These are phyloP conservation scores for Pampus argenteus DNA, from an alignment of 2,797 vertebrate genomes.

Conservation along the genomic window DNA sequence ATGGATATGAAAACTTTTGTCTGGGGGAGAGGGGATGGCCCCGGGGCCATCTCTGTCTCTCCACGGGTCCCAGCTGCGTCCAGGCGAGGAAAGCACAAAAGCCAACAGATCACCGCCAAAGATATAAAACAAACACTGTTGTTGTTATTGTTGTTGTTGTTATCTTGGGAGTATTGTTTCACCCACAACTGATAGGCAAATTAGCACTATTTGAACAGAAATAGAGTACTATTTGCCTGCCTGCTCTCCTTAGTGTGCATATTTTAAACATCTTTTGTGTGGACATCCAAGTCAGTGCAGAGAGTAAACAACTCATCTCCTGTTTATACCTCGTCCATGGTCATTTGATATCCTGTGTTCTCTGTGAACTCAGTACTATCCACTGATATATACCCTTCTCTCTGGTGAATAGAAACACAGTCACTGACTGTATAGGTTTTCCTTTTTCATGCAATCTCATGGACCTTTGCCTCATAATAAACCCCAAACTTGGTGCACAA, in stretches of 20 bases:
- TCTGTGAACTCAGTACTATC: conserved; percentile 10
- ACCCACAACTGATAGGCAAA: conserved; percentile 47
- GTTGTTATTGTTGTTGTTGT: conserved; percentile 60
- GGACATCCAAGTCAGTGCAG: neutral
- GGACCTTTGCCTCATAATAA: conserved; percentile 31
- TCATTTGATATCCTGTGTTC: conserved; percentile 15
- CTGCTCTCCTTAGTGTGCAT: neutral
- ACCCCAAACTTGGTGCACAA: conserved; percentile 44
- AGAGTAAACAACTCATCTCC: conserved; percentile 42
- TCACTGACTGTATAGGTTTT: conserved; percentile 38
- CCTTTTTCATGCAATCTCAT: conserved; percentile 36
- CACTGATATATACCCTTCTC: neutral
- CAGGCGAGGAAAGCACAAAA: conserved; percentile 55
- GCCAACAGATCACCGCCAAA: conserved; percentile 44
- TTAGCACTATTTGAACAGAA: conserved; percentile 22
- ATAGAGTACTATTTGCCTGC: neutral
- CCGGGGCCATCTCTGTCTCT: conserved; percentile 37
- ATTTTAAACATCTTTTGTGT: conserved; percentile 22
- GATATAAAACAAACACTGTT: conserved; percentile 43
- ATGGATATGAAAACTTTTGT: conserved; percentile 62
- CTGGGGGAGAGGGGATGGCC: conserved; percentile 53
- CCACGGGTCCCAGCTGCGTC: conserved; percentile 62
- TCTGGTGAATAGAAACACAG: conserved; percentile 14
- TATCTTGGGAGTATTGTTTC: conserved; percentile 62
- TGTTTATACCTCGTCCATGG: conserved; percentile 42